Evolutionary conservation across 1,140 invertebrate genomes (phyloP), one percentile per base, ranked within the genome.

Genomic region (Mactra quadrangularis): DNA sequence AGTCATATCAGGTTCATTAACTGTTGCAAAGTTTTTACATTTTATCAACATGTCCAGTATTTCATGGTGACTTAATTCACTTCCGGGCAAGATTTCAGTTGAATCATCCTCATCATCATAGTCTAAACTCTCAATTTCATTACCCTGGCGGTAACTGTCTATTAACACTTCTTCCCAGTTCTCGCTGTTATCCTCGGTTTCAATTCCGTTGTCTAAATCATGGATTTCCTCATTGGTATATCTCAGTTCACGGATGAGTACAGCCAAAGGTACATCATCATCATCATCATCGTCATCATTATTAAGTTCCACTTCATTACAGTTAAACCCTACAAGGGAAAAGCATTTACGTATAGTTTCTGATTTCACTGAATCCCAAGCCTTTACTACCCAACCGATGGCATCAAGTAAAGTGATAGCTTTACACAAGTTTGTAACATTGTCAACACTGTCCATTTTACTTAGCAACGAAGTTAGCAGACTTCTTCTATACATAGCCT

Each of bases 141-240:
- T 38, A 66, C 13, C 4, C 38, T 66, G 13, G 7, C 9, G 31
- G 33, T 22, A 29, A 52, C 68, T 71, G 68, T n/a, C n/a, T 41
- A 71, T 31, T 7, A 71, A 25, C 52, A 29, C 53, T 3, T 19
- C 15, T 19, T 71, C 68, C 68, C 68, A 71, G 52, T 71, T 25
- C 13, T 52, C 68, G 0, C 45, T 52, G 25, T 52, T n/a, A 53
- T 71, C 68, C 68, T 71, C 68, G 3, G 50, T 71, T 35, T n/a
- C 22, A 9, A 71, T 33, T 38, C 33, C 29, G 0, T 71, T 6
- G 53, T 53, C 68, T 29, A 71, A 33, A 1, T 52, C 3, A 7
- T 52, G 7, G 19, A 71, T 33, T 7, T 66, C 31, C 62, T 66
- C 38, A 45, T 25, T 2, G 1, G 0, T 52, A 15, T 11, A 25